These are phyloP conservation scores for Myotis vivesi DNA, from an alignment of 2,797 vertebrate genomes.

Conservation along the genomic window DNA sequence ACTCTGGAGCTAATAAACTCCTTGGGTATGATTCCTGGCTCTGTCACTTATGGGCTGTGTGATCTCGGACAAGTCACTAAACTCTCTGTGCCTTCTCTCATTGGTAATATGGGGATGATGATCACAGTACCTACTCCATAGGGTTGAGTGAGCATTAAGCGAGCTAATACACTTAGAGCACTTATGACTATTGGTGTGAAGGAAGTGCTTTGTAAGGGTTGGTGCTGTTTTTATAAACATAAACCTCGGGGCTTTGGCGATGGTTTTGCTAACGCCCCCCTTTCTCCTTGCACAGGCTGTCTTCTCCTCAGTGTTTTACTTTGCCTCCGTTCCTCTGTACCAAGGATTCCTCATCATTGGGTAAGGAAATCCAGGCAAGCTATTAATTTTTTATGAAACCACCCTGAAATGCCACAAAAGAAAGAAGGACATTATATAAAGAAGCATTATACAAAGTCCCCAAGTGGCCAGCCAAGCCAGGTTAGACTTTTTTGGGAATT, in stretches of 20 bases:
- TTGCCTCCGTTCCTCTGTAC: slow-evolving; percentile 97
- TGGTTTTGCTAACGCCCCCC: neutral
- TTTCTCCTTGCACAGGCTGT: slow-evolving; percentile 87
- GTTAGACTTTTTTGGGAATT: neutral
- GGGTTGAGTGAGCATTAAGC: neutral
- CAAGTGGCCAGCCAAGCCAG: neutral
- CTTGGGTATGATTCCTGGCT: neutral
- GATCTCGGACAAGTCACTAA: neutral
- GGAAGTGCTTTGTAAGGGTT: rapidly evolving
- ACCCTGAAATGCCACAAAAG: neutral
- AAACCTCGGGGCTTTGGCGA: neutral
- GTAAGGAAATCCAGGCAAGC: slow-evolving; percentile 83
- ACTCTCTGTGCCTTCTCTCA: neutral
- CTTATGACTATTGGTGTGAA: rapidly evolving
- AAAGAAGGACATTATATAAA: rapidly evolving
- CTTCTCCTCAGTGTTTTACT: slow-evolving; percentile 98
- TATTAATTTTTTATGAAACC: neutral
- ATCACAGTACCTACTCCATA: rapidly evolving
- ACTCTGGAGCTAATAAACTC: neutral
- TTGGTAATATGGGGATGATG: neutral
- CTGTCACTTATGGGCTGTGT: neutral
- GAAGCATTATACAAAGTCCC: rapidly evolving
- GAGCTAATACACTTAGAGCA: rapidly evolving
- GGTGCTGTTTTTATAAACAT: rapidly evolving
- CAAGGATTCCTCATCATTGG: slow-evolving; percentile 98